phyloP scores from a whole-genome alignment of 2,888 invertebrate species.

The Polietes domitor region DNA sequence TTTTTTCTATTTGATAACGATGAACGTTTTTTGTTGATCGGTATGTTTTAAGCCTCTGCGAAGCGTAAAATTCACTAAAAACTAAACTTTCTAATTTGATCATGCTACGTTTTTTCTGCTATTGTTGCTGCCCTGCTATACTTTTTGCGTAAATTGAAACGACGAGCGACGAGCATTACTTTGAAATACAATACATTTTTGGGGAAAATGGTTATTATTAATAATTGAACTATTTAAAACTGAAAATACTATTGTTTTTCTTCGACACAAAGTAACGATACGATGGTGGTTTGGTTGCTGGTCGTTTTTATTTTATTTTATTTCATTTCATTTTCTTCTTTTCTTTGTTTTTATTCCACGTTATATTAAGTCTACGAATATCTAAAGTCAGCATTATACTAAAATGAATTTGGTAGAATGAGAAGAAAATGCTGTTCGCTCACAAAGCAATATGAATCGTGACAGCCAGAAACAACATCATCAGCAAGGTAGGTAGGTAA shows the following conservation, averaged over 20 bases:
- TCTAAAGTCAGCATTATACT: slow-evolving; percentile 56
- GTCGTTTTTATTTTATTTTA: background rate
- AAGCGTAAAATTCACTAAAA: slow-evolving; percentile 59
- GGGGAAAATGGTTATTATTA: background rate
- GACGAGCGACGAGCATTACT: background rate
- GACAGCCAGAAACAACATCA: slow-evolving; percentile 32
- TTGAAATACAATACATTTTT: background rate
- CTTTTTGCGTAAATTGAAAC: background rate
- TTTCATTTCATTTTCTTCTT: slow-evolving; percentile 4
- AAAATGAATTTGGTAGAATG: slow-evolving; percentile 29
- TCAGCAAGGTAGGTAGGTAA: slow-evolving; percentile 12
- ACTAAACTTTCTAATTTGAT: slow-evolving; percentile 64
- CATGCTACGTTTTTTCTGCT: slow-evolving; percentile 51
- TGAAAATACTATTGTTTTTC: background rate
- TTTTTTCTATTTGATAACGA: slow-evolving; percentile 36
- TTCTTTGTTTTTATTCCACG: slow-evolving; percentile 49
- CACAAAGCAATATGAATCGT: slow-evolving; percentile 35
- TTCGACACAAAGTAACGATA: background rate
- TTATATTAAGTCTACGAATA: slow-evolving; percentile 38
- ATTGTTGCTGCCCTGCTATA: background rate
- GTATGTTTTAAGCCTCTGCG: slow-evolving; percentile 49
- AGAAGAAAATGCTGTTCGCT: background rate
- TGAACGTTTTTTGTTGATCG: slow-evolving; percentile 17
- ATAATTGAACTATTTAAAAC: background rate
- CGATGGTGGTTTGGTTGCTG: too few species aligned